Conservation (phyloP, 1,140 invertebrate genomes). For the Lanistes nyassanus region DNA sequence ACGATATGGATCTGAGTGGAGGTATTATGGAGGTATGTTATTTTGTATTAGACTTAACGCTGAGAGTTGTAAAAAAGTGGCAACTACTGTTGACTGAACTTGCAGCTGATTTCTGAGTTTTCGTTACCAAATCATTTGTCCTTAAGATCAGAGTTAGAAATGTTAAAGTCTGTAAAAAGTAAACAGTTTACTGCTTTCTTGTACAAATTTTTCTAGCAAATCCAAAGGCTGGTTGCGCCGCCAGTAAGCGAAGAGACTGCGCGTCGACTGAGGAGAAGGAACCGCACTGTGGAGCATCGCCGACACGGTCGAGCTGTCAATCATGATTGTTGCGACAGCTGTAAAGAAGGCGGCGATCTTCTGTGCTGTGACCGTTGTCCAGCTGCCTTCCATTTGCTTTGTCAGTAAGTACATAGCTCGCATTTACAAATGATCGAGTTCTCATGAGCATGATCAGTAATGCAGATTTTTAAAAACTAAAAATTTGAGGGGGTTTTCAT, state of each 20-base stretch:
- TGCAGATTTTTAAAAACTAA: no score
- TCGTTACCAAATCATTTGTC: slow-evolving; percentile 17
- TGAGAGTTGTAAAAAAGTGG: no score
- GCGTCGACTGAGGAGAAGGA: slow-evolving; percentile 67
- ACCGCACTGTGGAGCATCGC: slow-evolving; percentile 79
- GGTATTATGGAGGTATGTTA: slow-evolving; percentile 77
- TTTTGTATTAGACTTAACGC: slow-evolving; percentile 1
- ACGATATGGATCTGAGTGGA: slow-evolving; percentile 74
- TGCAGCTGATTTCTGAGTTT: no score
- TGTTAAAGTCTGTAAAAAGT: slow-evolving; percentile 1
- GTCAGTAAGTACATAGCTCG: slow-evolving; percentile 80
- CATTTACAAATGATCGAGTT: not conserved
- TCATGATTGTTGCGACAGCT: slow-evolving; percentile 88
- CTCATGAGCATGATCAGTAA: no score
- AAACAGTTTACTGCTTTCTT: not conserved
- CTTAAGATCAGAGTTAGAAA: not conserved
- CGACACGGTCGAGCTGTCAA: slow-evolving; percentile 90
- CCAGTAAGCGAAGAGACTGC: slow-evolving; percentile 77
- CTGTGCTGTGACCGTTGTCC: slow-evolving; percentile 95
- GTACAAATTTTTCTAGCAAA: slow-evolving; percentile 75
- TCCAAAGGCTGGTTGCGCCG: slow-evolving; percentile 86
- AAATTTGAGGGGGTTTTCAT: no score
- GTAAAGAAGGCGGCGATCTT: slow-evolving; percentile 90
- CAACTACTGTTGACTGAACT: no score
- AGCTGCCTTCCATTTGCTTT: slow-evolving; percentile 92